A percentile compares a stretch with the other conserved stretches of the same genome.
phyloP scores from a whole-genome alignment of 1,140 invertebrate species.

The Arion vulgaris region DNA sequence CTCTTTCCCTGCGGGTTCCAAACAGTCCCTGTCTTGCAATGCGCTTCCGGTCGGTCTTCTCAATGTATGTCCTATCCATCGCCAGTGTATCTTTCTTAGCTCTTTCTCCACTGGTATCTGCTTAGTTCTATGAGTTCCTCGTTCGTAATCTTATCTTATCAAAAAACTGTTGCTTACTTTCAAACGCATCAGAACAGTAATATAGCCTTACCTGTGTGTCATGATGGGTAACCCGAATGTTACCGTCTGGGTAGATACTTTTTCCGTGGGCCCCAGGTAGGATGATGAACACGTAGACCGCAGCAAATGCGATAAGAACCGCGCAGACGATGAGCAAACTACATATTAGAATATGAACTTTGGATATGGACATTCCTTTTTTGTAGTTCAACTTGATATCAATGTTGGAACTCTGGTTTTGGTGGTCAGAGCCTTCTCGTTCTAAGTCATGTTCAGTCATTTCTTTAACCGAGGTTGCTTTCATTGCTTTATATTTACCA shows the following conservation, averaged over 20 bases:
- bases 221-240: background rate
- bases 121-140: too few species aligned
- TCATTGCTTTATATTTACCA: conserved; percentile 4
- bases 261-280: conserved; percentile 19
- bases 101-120: too few species aligned
- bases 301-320: conserved; percentile 19
- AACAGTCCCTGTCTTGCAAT: too few species aligned
- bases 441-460: background rate
- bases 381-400: conserved; percentile 17
- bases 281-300: conserved; percentile 42
- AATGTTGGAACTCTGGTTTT: conserved; percentile 39
- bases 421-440: background rate
- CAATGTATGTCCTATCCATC: too few species aligned
- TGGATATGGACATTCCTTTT: background rate
- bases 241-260: conserved; percentile 10
- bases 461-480: background rate
- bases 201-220: background rate
- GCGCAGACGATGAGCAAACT: conserved; percentile 17
- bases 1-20: too few species aligned
- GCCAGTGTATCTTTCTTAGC: too few species aligned
- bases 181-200: too few species aligned
- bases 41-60: too few species aligned
- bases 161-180: too few species aligned
- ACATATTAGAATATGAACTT: conserved; percentile 34
- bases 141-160: too few species aligned